Conservation (phyloP, 1,140 invertebrate species). For the Drosophila jambulina region DNA sequence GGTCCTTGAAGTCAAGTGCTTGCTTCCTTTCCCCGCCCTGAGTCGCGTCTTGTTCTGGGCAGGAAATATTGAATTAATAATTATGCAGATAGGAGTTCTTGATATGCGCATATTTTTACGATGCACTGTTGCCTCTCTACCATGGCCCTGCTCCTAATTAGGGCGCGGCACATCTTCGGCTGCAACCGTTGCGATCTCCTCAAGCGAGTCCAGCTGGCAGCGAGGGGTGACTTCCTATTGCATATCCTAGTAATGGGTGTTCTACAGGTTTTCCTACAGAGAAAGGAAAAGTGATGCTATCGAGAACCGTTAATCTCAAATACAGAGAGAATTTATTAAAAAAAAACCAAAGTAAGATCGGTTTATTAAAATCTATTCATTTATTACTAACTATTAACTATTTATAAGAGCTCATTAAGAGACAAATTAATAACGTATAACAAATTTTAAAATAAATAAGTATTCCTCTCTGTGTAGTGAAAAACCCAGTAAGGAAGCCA, state of each 20-base stretch:
- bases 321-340: not conserved
- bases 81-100: conserved; percentile 62
- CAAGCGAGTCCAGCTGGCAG: conserved; percentile 51
- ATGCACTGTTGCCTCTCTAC: conserved; percentile 36
- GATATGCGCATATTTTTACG: conserved; percentile 53
- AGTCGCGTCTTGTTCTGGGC: conserved; percentile 16
- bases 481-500: conserved; percentile 14
- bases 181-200: conserved; percentile 54
- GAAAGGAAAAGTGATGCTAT: not conserved
- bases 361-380: too few species aligned
- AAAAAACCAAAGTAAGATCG: too few species aligned
- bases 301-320: not conserved
- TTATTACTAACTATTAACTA: too few species aligned
- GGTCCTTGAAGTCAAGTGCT: conserved; percentile 72
- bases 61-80: conserved; percentile 80
- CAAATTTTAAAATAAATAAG: too few species aligned
- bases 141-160: conserved; percentile 53
- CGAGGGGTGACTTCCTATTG: conserved; percentile 20
- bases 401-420: not conserved
- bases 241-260: conserved; percentile 36
- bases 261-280: not conserved
- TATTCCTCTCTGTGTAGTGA: not conserved
- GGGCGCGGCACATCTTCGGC: conserved; percentile 39
- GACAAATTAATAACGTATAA: too few species aligned
- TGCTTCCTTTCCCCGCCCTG: conserved; percentile 46